Evolutionary conservation across 2,888 invertebrate genomes (phyloP).

Genomic region (Phyllotreta striolata): DNA sequence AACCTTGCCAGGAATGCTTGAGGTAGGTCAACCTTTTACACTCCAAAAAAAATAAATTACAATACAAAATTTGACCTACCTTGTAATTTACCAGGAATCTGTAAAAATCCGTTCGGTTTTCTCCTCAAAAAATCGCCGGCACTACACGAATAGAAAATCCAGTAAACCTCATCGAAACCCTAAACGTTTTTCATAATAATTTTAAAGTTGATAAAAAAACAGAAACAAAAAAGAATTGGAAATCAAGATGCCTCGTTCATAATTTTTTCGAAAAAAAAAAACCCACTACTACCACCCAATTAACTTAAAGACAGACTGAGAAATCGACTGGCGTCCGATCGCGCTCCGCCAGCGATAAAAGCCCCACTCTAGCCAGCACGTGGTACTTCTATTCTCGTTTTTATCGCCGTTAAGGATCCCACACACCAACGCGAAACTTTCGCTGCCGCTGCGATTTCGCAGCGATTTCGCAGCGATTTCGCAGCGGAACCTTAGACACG

Average conservation of each 20-base stretch:
- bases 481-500: no score
- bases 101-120: no score
- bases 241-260: constrained; percentile 17
- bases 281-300: constrained; percentile 20
- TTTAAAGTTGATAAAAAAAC: not conserved
- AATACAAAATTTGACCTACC: not conserved
- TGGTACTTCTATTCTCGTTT: constrained; percentile 23
- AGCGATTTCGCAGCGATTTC: no score
- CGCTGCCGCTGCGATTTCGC: no score
- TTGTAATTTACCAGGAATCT: not conserved
- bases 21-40: constrained; percentile 12
- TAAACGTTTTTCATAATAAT: no score
- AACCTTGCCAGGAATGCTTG: constrained; percentile 1
- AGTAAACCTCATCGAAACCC: no score
- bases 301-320: constrained; percentile 26
- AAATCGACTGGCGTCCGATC: constrained; percentile 21
- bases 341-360: constrained; percentile 9
- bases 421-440: no score
- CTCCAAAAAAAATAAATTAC: not conserved
- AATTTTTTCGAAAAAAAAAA: constrained; percentile 7
- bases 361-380: constrained; percentile 27
- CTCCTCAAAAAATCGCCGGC: no score
- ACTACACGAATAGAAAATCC: no score
- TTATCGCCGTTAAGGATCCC: no score
- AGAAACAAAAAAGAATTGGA: no score